phyloP scores from a whole-genome alignment of 2,797 vertebrate genomes.

The Phylloscopus collybita region DNA sequence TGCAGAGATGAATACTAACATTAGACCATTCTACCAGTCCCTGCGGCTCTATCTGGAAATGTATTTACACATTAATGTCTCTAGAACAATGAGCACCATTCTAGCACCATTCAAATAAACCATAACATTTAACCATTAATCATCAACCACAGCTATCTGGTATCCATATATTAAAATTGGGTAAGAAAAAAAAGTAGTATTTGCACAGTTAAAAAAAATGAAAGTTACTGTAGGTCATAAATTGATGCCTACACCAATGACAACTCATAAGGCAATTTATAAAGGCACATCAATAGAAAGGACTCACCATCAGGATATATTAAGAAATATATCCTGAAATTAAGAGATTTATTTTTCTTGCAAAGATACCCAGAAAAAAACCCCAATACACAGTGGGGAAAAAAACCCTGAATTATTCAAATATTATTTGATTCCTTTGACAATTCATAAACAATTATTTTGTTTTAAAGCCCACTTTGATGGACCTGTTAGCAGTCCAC shows the following conservation, averaged over 20 bases:
- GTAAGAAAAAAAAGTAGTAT: background rate
- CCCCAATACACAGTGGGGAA: background rate
- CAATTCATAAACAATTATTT: background rate
- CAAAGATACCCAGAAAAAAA: background rate
- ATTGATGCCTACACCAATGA: background rate
- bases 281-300: background rate
- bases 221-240: background rate
- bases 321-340: background rate
- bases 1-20: background rate
- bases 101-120: background rate
- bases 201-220: background rate
- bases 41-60: background rate
- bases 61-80: background rate
- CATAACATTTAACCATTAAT: background rate
- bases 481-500: background rate
- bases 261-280: background rate
- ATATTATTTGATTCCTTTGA: background rate
- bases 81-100: background rate
- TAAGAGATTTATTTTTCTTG: background rate
- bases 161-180: background rate
- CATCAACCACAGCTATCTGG: background rate
- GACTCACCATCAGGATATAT: background rate
- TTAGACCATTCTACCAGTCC: background rate
- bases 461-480: background rate
- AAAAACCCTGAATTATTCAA: background rate